Conservation (phyloP, 1,140 invertebrate genomes). For the Camponotus pennsylvanicus region DNA sequence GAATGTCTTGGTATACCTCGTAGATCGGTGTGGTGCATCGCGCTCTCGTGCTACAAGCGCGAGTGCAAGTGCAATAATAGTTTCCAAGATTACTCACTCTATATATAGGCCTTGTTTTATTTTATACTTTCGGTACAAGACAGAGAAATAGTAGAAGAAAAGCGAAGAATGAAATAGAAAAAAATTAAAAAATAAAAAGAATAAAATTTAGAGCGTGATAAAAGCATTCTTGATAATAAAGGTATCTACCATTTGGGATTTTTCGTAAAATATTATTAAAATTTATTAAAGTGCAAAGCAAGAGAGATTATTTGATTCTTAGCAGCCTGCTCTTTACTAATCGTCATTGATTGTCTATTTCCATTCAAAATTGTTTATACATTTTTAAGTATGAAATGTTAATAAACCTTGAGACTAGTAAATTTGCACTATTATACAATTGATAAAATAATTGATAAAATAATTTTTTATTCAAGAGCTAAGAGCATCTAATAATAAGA, state of each 20-base stretch:
- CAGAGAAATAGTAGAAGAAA: neutral
- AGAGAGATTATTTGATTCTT: constrained; percentile 51
- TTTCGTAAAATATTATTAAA: constrained; percentile 54
- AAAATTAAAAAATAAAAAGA: neutral
- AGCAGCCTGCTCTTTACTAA: neutral
- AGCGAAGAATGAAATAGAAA: neutral
- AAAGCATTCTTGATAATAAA: constrained; percentile 4
- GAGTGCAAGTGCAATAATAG: constrained; percentile 47
- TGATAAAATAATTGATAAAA: neutral
- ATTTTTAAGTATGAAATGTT: constrained; percentile 16
- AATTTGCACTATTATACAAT: neutral
- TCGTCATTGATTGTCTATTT: neutral
- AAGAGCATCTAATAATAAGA: neutral
- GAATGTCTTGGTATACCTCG: constrained; percentile 54
- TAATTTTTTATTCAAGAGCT: neutral
- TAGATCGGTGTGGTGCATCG: constrained; percentile 21
- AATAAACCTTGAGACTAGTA: neutral
- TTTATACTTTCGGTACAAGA: neutral
- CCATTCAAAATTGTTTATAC: constrained; percentile 3
- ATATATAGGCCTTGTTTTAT: constrained; percentile 21
- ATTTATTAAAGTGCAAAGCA: constrained; percentile 33
- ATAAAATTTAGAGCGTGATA: constrained; percentile 21
- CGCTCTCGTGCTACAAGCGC: neutral
- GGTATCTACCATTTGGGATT: constrained; percentile 5
- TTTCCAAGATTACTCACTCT: constrained; percentile 32